phyloP scores from a whole-genome alignment of 1,140 invertebrate species.

The Drosophila navojoa region DNA sequence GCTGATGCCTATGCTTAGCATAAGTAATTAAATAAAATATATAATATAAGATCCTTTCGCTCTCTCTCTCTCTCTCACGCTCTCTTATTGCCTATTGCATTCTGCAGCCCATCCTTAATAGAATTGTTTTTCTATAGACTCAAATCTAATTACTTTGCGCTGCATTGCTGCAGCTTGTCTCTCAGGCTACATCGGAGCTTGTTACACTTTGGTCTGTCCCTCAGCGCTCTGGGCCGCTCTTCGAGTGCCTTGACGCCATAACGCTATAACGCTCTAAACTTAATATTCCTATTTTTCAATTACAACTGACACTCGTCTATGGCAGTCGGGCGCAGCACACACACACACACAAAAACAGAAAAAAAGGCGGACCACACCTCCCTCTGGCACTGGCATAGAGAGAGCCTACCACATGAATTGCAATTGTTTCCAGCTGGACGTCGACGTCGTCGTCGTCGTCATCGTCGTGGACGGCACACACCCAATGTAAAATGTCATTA shows the following conservation, averaged over 20 bases:
- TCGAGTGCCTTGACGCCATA: conserved; percentile 24
- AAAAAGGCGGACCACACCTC: background rate
- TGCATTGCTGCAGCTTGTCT: conserved; percentile 61
- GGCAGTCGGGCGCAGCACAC: conserved; percentile 64
- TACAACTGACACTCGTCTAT: conserved; percentile 79
- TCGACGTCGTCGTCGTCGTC: conserved; percentile 21
- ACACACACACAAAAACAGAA: conserved; percentile 5
- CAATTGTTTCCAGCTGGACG: conserved; percentile 50
- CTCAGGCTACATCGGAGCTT: conserved; percentile 41
- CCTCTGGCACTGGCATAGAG: background rate
- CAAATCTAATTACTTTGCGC: conserved; percentile 71
- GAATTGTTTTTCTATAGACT: background rate
- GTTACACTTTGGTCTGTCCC: conserved; percentile 38
- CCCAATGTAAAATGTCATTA: conserved; percentile 82
- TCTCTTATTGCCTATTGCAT: background rate
- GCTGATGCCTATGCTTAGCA: too few species aligned
- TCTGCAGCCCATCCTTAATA: conserved; percentile 12
- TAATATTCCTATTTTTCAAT: conserved; percentile 81
- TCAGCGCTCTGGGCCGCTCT: background rate
- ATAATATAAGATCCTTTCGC: too few species aligned
- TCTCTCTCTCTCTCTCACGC: too few species aligned
- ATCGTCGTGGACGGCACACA: conserved; percentile 53
- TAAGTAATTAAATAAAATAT: too few species aligned
- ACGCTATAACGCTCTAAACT: conserved; percentile 67
- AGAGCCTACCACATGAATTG: conserved; percentile 58